Percentiles rank a stretch among this genome's conserved stretches.
These are phyloP conservation scores for Staurois parvus DNA, from an alignment of 2,797 vertebrate genomes.

Conservation along the genomic window DNA sequence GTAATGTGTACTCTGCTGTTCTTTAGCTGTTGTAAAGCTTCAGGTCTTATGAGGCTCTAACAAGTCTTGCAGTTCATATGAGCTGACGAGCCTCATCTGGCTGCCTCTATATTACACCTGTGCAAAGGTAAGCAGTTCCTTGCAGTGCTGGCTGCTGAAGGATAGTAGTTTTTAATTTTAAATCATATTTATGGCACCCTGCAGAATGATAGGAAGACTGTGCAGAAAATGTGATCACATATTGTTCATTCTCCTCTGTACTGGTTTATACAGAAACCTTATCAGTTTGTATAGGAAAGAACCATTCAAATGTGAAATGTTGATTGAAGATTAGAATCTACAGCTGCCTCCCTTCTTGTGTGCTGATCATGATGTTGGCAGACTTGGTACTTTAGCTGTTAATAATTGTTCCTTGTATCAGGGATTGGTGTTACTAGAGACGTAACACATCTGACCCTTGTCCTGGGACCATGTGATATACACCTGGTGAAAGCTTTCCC, in stretches of 20 bases:
- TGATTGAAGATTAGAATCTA: conserved; percentile 12
- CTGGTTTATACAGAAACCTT: neutral
- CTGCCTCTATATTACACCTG: neutral
- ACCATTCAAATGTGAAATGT: conserved; percentile 40
- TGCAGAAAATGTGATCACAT: neutral
- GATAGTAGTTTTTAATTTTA: neutral
- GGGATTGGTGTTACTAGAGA: neutral
- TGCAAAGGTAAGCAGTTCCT: neutral
- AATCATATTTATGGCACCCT: neutral
- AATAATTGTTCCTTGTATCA: conserved; percentile 25
- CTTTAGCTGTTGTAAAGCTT: neutral
- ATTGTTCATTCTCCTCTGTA: conserved; percentile 12
- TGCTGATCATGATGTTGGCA: neutral
- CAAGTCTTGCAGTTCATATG: neutral
- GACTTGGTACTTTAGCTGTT: conserved; percentile 46
- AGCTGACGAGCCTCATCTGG: neutral
- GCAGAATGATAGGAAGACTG: neutral
- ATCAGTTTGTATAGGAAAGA: neutral
- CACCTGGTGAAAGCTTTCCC: neutral
- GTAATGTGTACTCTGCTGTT: too few species aligned
- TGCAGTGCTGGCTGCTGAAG: conserved; percentile 16
- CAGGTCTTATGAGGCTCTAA: neutral
- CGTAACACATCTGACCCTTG: neutral
- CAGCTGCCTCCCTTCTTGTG: neutral
- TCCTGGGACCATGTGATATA: conserved; percentile 9